Evolutionary conservation across 2,888 invertebrate genomes (phyloP), one percentile per base, ranked within the genome.

Genomic region (Sminthurides aquaticus): DNA sequence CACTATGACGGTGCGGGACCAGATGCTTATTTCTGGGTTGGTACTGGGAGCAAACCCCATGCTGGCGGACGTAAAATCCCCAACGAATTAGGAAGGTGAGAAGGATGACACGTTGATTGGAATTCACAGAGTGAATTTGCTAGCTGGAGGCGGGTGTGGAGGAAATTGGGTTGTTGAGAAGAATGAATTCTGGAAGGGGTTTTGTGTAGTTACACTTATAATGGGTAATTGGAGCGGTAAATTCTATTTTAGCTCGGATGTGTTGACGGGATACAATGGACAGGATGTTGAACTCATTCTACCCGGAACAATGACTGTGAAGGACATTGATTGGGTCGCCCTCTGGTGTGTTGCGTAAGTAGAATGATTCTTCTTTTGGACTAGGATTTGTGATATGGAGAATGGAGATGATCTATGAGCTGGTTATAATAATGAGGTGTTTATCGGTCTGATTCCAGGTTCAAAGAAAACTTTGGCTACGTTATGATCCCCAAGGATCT

Each of bases 11-110:
- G 93, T 29, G 89, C 87, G 1, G 93, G 91, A 0, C 92, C 92
- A 0, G 92, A 92, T 77, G 92, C 92, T 0, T 92, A 91, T 79
- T 94, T 94, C 80, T 91, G 91, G 90, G 91, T 91, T n/a, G 93
- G 93, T 22, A 91, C 87, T 75, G 93, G 92, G 2, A 81, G 86
- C 0, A 88, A 90, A 72, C 91, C 91, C 0, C 86, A 84, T 75
- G 82, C 87, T 20, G 86, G 87, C 79, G 92, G 92, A 25, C 86
- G 86, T 72, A 92, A 91, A 82, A 89, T 92, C 0, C 91, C 92
- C 60, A 92, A 92, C 78, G 92, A 93, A 80, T 84, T 89, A 79
- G 89, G 90, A 61, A 90, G 81, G 83, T 83, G 74, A 75, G 48
- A 22, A 25, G 5, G 3, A 73, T 48, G 43, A 34, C n/a, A n/a